Base-by-base conservation (phyloP, 2,888 invertebrate genomes). In the Prosopocoilus inquinatus region DNA sequence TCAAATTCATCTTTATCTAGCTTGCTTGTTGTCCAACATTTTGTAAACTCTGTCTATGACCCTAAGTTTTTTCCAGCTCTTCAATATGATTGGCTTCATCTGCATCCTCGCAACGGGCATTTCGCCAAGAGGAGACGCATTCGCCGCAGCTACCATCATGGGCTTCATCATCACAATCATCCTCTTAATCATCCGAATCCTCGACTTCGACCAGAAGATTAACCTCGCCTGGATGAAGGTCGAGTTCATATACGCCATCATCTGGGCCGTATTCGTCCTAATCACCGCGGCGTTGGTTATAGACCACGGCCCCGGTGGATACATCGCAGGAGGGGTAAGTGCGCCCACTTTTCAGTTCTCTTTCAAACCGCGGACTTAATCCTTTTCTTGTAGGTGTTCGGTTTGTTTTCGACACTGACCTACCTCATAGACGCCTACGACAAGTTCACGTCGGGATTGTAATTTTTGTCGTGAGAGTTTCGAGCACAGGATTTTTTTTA, bases 311-410 rank as follows among this genome's bases (percentile, higher is more conserved):
- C 20, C 28, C 9, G 50, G 47, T 43, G 56, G 53, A 15, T 64
- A 67, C 46, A 58, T 64, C 11, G 65, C 63, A 5, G 67, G 61
- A 39, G 67, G 65, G 35, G 67, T 67, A 63, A 53, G 65, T 58
- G 47, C 12, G 1, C 8, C 9, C 9, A 11, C 41, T 4, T 4
- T 38, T 48, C 16, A 11, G 9, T 28, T 11, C 13, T 11, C 32
- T 11, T 9, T 43, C n/a, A 33, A 32, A 20, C 13, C 9, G 34
- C 9, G 11, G 49, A 32, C 20, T 11, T 49, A 43, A 15, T 36
- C 15, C 9, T 50, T 46, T 51, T 48, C 34, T 59, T 59, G 36
- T 35, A 62, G 62, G 48, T 50, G 5, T 62, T 62, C 43, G 62
- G 62, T 5, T 43, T 62, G 28, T 55, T 58, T 32, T 60, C 58